Evolutionary conservation across 2,113 vertebrate genomes (phyloP), one percentile per base, ranked within the genome.

Genomic region (Catharus fuscescens): DNA sequence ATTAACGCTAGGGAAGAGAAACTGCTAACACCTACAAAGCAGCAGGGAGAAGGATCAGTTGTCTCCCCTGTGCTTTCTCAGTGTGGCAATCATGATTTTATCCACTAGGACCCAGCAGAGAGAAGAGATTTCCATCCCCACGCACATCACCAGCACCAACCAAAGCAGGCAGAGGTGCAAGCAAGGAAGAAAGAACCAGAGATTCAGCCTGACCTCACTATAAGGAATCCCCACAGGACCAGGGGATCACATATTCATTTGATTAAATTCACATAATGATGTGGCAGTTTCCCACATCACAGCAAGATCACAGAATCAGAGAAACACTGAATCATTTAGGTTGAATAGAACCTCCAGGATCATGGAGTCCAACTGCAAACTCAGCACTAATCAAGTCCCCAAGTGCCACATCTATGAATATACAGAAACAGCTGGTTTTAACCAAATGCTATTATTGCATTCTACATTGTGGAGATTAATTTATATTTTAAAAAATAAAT

Each of bases 1-100:
- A 3, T 40, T 57, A 61, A 77, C 0, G 0, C 20, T 8, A 6
- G 18, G 45, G 29, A 65, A 50, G 18, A 19, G 32, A 40, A 90
- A 86, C 32, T 19, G 19, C 48, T 13, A 67, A 45, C 40, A n/a
- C 28, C 38, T 34, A 20, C 13, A 38, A 36, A 60, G 56, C 4
- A 93, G 38, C 28, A 52, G 18, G 23, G 40, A 80, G 53, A 45
- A 45, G 53, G 62, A 60, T n/a, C 38, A 31, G 2, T 48, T 40
- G 10, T 32, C 14, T 34, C 52, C 57, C 32, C 61, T 18, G 18
- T 21, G 29, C 47, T 59, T 50, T 23, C 42, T 6, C 88, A 54
- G 18, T 1, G 1, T 21, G 42, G 20, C 24, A 36, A 29, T n/a
- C 34, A 52, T 4, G 13, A 71, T 19, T 65, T 81, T 12, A 52